Conservation (phyloP, 2,797 vertebrate genomes). For the Phrynocephalus vlangalii region DNA sequence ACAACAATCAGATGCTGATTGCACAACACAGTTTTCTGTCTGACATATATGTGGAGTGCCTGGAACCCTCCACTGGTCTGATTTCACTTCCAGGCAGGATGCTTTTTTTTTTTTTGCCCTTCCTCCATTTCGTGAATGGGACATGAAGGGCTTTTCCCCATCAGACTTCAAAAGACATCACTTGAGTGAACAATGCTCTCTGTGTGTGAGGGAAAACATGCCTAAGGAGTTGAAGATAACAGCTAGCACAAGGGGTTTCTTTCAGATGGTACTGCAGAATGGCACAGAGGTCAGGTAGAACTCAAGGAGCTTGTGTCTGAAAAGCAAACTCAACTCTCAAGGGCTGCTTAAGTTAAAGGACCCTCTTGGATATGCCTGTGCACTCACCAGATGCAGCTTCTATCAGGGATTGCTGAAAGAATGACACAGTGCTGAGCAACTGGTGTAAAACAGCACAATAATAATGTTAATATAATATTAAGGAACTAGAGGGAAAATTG, state of each 20-base stretch:
- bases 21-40: background rate
- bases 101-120: constrained; percentile 14
- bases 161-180: background rate
- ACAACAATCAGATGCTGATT: background rate
- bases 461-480: background rate
- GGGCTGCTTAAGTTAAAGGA: background rate
- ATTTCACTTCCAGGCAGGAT: constrained; percentile 27
- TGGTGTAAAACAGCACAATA: accelerated
- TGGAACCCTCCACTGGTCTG: background rate
- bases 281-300: accelerated
- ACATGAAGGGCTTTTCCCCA: constrained; percentile 32
- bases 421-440: background rate
- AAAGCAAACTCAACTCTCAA: accelerated
- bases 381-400: accelerated
- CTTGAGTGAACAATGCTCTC: background rate
- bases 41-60: constrained; percentile 11
- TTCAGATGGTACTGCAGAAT: constrained; percentile 18
- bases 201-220: background rate
- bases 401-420: background rate
- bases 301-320: background rate
- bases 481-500: background rate
- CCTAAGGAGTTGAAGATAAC: background rate
- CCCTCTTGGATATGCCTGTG: background rate
- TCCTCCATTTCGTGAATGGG: accelerated
- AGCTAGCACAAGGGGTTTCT: background rate